phyloP scores from a whole-genome alignment of 2,797 vertebrate species.

The Thunnus albacares region DNA sequence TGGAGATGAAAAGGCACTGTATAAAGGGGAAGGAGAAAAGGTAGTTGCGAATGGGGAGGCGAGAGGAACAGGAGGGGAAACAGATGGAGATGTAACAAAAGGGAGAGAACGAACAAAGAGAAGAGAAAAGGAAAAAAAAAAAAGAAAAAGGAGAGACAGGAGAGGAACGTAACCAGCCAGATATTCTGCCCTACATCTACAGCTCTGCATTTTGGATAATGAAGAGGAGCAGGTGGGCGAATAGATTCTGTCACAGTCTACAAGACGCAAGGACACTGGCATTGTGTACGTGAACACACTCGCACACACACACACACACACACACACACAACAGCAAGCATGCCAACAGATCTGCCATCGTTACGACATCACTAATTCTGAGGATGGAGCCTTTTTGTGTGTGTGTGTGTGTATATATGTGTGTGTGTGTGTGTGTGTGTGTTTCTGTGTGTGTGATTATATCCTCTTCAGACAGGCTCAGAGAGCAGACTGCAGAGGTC shows the following conservation, averaged over 20 bases:
- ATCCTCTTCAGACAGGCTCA: conserved; percentile 50
- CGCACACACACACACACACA: conserved; percentile 11
- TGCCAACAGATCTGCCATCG: conserved; percentile 48
- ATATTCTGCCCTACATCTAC: conserved; percentile 61
- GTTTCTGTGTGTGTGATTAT: conserved; percentile 14
- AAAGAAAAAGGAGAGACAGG: conserved; percentile 7
- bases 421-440: conserved; percentile 29
- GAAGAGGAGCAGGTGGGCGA: conserved; percentile 75
- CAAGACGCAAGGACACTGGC: conserved; percentile 47
- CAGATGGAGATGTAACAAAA: conserved; percentile 52
- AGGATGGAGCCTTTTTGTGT: conserved; percentile 13
- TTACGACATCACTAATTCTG: conserved; percentile 51
- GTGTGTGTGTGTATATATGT: conserved; percentile 12
- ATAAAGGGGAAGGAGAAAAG: not conserved
- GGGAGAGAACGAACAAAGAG: conserved; percentile 39
- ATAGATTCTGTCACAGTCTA: conserved; percentile 73
- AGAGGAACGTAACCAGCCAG: conserved; percentile 35
- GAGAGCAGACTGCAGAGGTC: conserved; percentile 47
- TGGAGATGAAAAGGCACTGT: not conserved
- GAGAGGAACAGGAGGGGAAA: conserved; percentile 39
- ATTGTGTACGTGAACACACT: not conserved
- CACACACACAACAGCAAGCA: conserved; percentile 22
- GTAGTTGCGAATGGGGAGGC: not conserved
- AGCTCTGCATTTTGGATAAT: conserved; percentile 65
- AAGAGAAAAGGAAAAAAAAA: conserved; percentile 3